Conservation (phyloP, 2,888 invertebrate genomes). For the Ditylenchus weischeri region DNA sequence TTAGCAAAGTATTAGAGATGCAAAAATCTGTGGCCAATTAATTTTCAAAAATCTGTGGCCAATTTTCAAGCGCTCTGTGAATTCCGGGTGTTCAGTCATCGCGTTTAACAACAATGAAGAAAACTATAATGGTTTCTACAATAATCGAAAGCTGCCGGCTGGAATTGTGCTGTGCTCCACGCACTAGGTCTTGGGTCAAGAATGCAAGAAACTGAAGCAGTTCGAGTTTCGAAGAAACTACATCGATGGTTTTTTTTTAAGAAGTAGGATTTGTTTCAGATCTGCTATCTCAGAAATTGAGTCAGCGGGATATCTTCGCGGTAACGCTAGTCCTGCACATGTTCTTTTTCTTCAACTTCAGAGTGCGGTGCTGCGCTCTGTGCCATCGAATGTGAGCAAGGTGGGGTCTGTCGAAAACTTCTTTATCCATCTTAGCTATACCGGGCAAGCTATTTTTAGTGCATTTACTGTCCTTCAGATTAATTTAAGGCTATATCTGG, state of each 20-base stretch:
- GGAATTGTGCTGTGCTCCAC: constrained; percentile 8
- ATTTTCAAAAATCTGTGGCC: no score
- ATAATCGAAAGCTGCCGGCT: background rate
- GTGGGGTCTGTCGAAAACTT: constrained; percentile 1
- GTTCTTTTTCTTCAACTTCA: background rate
- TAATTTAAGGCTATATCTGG: background rate
- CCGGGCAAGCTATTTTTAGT: background rate
- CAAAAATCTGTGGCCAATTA: no score
- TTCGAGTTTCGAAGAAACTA: background rate
- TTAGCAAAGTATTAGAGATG: no score
- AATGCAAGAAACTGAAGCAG: background rate
- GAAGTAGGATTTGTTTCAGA: background rate
- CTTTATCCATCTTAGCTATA: background rate
- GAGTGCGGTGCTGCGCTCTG: background rate
- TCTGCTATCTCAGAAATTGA: background rate
- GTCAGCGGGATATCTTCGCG: constrained; percentile 1
- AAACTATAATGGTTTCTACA: background rate
- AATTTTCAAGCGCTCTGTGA: constrained; percentile 8
- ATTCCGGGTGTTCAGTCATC: constrained; percentile 4
- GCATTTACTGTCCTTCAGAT: no score
- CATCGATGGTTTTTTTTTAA: constrained; percentile 4
- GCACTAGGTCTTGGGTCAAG: background rate
- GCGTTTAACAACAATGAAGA: background rate
- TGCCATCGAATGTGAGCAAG: background rate
- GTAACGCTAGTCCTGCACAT: constrained; percentile 1